Percentiles rank a stretch among this genome's conserved stretches.
Evolutionary conservation across 2,888 invertebrate species (phyloP).

Genomic region (Caenorhabditis auriculariae): DNA sequence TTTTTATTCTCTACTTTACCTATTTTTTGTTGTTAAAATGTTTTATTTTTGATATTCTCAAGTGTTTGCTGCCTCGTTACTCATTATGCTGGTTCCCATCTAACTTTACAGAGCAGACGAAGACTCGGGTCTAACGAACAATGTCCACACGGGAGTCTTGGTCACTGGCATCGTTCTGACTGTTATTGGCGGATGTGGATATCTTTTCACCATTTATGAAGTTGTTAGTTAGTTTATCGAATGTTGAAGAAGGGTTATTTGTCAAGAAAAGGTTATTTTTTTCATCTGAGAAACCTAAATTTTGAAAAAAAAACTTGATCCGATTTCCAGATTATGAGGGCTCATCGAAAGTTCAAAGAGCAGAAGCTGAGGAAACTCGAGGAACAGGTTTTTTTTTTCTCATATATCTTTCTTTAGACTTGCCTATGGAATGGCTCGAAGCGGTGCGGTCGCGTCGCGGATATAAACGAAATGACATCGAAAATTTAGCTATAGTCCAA

Average conservation of each 20-base stretch:
- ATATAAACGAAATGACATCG: no score
- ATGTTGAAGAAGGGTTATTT: neutral
- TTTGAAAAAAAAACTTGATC: neutral
- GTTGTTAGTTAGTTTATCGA: constrained; percentile 5
- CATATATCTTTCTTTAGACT: no score
- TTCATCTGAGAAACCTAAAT: neutral
- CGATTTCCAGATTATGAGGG: constrained; percentile 19
- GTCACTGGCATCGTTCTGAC: constrained; percentile 27
- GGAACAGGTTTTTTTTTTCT: constrained; percentile 23
- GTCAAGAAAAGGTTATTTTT: neutral
- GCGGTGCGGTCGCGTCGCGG: constrained; percentile 10
- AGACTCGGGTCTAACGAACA: constrained; percentile 29
- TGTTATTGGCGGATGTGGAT: constrained; percentile 26
- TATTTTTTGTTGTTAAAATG: no score
- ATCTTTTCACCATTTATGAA: constrained; percentile 36
- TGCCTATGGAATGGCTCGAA: constrained; percentile 15
- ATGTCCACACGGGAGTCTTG: constrained; percentile 9
- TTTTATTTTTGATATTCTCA: no score
- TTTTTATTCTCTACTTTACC: no score
- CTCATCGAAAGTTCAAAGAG: constrained; percentile 22
- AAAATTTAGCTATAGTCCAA: no score
- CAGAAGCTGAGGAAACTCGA: constrained; percentile 35
- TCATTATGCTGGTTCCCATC: no score
- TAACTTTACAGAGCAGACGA: constrained; percentile 34
- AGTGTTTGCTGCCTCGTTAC: no score